Evolutionary conservation across 2,888 invertebrate genomes (phyloP), one percentile per base, ranked within the genome.

Genomic region (Cyrtodaria siliqua): DNA sequence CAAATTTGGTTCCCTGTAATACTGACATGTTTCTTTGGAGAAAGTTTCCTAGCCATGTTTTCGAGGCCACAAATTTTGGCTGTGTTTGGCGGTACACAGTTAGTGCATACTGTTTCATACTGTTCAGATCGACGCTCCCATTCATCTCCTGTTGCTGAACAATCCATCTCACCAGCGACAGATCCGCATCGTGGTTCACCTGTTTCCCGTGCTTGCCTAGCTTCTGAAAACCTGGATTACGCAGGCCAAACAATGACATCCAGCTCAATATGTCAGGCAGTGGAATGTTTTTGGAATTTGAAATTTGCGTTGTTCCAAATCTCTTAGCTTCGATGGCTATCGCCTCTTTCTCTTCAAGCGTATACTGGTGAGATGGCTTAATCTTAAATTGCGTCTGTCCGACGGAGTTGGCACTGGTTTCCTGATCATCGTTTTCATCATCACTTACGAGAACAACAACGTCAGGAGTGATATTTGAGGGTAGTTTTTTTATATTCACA

Each of bases 251-350:
- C 50, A 80, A 24, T 20, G 66, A 57, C 75, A 80, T 80, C 80
- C 80, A 80, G 33, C 63, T 72, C 1, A 80, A 60, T 47, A 80
- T 69, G 57, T 76, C 80, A 23, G 33, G 69, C 16, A 76, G 27
- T 23, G 75, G 75, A 63, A 80, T 76, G 49, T 80, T 73, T 27
- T 60, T 64, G 3, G 66, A 59, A 23, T 60, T 42, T 16, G 80
- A 61, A 6, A 73, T 69, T 3, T 70, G 69, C 12, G 80, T 76
- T 44, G 80, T 80, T 18, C 80, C 80, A 59, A 66, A 67, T 27
- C 76, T 40, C 53, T 80, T 80, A 23, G 80, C 80, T 66, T 80
- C 80, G 12, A 73, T 40, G 16, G 80, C 80, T 42, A 80, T 76
- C 1, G 67, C 63, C 52, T 80, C 73, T 52, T 80, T 76, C 60